phyloP scores from a whole-genome alignment of 2,888 invertebrate genomes.

The Nebria salina region DNA sequence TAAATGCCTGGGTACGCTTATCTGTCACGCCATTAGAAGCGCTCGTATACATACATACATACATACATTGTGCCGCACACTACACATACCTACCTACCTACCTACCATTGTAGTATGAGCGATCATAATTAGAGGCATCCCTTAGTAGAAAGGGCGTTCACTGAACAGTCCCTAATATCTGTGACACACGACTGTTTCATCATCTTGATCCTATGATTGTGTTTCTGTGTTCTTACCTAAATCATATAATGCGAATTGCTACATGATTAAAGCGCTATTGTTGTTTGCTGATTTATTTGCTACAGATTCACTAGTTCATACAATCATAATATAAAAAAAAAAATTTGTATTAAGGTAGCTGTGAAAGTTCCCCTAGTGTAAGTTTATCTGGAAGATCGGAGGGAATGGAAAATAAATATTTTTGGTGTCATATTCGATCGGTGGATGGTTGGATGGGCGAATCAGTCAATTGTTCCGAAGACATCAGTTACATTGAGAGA shows the following conservation, averaged over 20 bases:
- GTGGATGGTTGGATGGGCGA: not conserved
- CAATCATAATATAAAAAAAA: no score
- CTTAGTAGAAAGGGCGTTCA: not conserved
- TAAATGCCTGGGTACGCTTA: conserved; percentile 15
- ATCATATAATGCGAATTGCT: not conserved
- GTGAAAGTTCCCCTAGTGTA: not conserved
- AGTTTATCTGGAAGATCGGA: not conserved
- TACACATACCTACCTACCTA: not conserved
- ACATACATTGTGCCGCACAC: not conserved
- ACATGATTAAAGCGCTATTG: not conserved
- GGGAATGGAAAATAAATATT: not conserved
- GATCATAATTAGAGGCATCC: not conserved
- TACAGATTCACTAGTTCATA: no score
- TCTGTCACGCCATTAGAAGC: conserved; percentile 13
- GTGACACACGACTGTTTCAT: not conserved
- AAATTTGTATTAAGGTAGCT: not conserved
- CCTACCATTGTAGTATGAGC: not conserved
- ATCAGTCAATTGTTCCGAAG: conserved; percentile 17
- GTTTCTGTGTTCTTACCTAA: not conserved
- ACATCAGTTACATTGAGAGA: conserved; percentile 6
- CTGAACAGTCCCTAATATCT: not conserved
- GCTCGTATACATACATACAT: not conserved
- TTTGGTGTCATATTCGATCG: not conserved
- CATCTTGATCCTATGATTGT: conserved; percentile 1
- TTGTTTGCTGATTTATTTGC: not conserved